Conservation (phyloP, 92 coral and sea anemone genomes). For the Nematostella vectensis region DNA sequence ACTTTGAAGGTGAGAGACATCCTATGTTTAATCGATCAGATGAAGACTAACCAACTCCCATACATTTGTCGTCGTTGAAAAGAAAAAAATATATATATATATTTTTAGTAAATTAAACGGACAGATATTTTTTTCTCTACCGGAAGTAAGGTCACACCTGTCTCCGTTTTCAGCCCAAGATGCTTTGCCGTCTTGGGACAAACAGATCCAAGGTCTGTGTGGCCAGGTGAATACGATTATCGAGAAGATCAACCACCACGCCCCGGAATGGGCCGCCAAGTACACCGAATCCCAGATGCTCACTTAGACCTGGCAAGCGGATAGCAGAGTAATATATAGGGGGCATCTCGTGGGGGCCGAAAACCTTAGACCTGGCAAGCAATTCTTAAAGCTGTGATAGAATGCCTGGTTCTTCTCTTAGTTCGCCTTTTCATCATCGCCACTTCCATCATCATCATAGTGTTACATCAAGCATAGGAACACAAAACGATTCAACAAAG, state of each 20-base stretch:
- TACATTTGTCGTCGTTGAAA: conserved; percentile 74
- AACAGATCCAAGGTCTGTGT: conserved; percentile 92
- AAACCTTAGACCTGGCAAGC: neutral
- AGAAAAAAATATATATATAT: neutral
- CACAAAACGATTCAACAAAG: no score
- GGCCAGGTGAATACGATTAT: conserved; percentile 89
- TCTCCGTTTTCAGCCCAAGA: conserved; percentile 69
- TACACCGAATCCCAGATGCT: conserved; percentile 84
- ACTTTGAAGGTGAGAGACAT: conserved; percentile 82
- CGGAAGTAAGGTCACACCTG: neutral
- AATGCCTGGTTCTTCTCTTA: neutral
- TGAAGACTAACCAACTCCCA: no score
- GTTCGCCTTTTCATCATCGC: no score
- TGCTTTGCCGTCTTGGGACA: conserved; percentile 98
- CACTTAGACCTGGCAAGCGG: no score
- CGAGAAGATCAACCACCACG: conserved; percentile 78
- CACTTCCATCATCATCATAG: no score
- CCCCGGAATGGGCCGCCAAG: conserved; percentile 82
- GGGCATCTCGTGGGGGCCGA: neutral
- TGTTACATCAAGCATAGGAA: no score
- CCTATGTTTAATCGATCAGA: neutral
- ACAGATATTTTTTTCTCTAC: neutral
- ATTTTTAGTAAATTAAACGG: no score
- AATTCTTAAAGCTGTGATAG: neutral
- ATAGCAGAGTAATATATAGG: neutral